Conservation (phyloP, 2,113 vertebrate species). For the Cercocebus atys region DNA sequence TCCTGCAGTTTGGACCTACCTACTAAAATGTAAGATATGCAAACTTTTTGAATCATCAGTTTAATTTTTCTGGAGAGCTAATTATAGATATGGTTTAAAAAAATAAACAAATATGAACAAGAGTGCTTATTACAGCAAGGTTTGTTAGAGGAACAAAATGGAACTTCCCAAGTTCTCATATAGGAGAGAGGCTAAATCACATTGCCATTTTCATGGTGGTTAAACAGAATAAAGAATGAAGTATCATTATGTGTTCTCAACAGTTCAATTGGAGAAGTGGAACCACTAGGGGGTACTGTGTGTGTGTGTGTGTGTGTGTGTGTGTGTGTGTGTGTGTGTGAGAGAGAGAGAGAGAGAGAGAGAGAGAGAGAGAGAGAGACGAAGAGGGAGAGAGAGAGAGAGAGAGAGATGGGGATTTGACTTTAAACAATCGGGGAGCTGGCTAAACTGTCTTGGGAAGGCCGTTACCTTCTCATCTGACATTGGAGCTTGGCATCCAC, state of each 20-base stretch:
- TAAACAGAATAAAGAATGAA: background rate
- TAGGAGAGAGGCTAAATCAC: background rate
- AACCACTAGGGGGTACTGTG: background rate
- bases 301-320: background rate
- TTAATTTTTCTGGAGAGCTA: conserved; percentile 15
- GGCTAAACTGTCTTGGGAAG: background rate
- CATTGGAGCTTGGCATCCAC: background rate
- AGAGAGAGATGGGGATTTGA: background rate
- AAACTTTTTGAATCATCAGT: background rate
- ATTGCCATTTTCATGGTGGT: background rate
- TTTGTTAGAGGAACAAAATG: background rate
- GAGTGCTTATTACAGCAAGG: background rate
- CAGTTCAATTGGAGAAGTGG: background rate
- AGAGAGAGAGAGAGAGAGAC: too few relatives aligned
- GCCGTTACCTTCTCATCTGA: background rate
- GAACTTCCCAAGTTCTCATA: background rate
- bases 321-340: background rate
- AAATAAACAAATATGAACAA: background rate
- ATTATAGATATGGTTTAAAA: background rate
- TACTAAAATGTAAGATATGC: background rate
- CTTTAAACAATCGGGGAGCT: background rate
- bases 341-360: too few relatives aligned
- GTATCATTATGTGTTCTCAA: background rate
- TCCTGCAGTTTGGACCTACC: background rate
- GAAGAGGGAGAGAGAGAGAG: accelerated